These are phyloP conservation scores for Sakesphorus luctuosus DNA, from an alignment of 2,113 vertebrate species.

Conservation along the genomic window DNA sequence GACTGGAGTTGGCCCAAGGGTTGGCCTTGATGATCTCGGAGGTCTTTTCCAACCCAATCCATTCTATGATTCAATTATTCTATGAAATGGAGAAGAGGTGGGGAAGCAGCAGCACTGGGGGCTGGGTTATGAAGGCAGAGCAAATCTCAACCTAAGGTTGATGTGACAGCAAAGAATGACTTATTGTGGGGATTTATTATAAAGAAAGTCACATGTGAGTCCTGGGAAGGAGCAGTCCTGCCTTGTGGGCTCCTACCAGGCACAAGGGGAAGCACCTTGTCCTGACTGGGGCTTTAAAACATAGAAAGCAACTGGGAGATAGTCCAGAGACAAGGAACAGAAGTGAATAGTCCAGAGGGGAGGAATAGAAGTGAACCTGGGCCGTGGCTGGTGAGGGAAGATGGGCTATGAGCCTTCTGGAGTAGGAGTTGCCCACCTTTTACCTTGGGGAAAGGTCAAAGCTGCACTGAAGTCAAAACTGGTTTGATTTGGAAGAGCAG, in stretches of 20 bases:
- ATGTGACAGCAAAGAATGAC: neutral
- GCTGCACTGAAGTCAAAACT: neutral
- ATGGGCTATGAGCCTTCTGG: accelerated
- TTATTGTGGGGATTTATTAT: neutral
- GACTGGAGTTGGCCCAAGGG: too few species aligned
- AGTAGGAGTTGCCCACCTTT: neutral
- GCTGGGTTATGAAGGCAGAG: neutral
- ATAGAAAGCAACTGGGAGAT: neutral
- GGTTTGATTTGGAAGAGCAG: neutral
- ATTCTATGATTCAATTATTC: too few species aligned
- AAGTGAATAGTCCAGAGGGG: neutral
- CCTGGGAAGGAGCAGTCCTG: neutral
- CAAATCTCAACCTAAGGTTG: neutral
- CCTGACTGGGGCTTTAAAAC: neutral
- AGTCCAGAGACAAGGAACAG: neutral
- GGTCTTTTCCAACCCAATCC: too few species aligned
- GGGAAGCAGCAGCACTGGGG: accelerated
- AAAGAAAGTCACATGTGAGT: neutral
- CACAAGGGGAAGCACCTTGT: neutral
- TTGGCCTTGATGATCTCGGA: too few species aligned
- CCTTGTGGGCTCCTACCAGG: neutral
- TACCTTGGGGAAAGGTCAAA: neutral
- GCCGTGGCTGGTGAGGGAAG: neutral
- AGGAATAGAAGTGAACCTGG: neutral
- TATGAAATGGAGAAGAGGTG: neutral